Evolutionary conservation across 2,797 vertebrate species (phyloP).

Genomic region (Melopsittacus undulatus): DNA sequence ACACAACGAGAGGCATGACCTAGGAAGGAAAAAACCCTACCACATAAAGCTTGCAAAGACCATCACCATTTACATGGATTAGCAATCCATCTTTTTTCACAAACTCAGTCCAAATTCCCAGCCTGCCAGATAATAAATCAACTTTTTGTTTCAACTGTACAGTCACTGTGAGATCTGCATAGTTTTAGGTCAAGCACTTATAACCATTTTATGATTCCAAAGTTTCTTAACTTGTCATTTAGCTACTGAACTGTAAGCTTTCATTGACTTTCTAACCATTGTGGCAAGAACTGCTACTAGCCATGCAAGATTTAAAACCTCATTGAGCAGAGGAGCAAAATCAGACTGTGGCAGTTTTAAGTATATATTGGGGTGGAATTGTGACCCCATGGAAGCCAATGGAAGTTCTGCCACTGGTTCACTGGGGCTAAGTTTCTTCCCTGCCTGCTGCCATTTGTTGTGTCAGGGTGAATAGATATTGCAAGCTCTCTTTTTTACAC

Average conservation of each 20-base stretch:
- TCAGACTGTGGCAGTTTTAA: background rate
- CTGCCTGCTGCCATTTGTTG: background rate
- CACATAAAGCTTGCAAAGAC: background rate
- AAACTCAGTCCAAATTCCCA: conserved; percentile 30
- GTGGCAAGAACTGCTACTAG: conserved; percentile 33
- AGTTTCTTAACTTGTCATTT: conserved; percentile 65
- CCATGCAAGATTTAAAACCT: conserved; percentile 61
- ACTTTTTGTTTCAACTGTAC: conserved; percentile 37
- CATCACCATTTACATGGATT: background rate
- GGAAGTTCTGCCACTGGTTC: background rate
- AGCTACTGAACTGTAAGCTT: conserved; percentile 65
- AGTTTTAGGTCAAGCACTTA: conserved; percentile 64
- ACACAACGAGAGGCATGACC: background rate
- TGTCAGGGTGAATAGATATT: background rate
- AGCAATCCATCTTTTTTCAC: background rate
- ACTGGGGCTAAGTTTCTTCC: background rate
- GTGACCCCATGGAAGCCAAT: background rate
- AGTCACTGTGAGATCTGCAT: conserved; percentile 22
- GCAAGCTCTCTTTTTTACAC: background rate
- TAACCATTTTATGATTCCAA: conserved; percentile 54
- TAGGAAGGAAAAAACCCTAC: background rate
- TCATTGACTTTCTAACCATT: conserved; percentile 60
- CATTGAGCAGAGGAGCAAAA: conserved; percentile 35
- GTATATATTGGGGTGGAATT: background rate
- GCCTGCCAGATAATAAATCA: conserved; percentile 43